A percentile compares a stretch with the other conserved stretches of the same genome.
phyloP scores from a whole-genome alignment of 2,113 vertebrate species.

The Odobenus rosmarus region DNA sequence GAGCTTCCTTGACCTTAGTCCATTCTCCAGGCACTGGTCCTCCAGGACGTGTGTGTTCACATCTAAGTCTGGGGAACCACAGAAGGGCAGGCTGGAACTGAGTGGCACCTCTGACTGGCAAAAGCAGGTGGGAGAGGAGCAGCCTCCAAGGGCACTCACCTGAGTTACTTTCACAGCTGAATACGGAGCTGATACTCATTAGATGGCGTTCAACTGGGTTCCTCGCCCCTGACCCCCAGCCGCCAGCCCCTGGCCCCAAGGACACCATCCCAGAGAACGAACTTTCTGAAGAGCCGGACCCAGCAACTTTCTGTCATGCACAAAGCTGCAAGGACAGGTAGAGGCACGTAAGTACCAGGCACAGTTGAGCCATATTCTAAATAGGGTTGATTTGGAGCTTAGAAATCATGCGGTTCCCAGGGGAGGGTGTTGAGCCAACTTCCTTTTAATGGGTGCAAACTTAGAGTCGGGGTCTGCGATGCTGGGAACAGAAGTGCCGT shows the following conservation, averaged over 20 bases:
- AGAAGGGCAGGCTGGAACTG: no score
- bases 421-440: not conserved
- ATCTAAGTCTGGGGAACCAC: not conserved
- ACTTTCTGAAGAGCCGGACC: not conserved
- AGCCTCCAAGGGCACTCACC: no score
- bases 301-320: rapidly evolving
- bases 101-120: no score
- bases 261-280: not conserved
- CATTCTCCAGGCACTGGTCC: not conserved
- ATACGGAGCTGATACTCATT: no score
- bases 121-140: not conserved
- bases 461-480: no score
- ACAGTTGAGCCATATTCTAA: no score
- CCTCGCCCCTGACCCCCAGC: no score
- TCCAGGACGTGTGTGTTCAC: not conserved
- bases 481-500: not conserved
- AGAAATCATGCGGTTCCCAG: not conserved
- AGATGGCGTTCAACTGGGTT: no score
- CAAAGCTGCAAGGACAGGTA: not conserved
- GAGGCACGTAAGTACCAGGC: not conserved
- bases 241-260: not conserved
- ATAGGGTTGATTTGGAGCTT: not conserved
- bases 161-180: not conserved
- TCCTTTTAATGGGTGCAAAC: not conserved
- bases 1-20: not conserved